Percentiles rank a stretch among this genome's conserved stretches.
phyloP scores from a whole-genome alignment of 2,797 vertebrate species.

The Melanotaenia trifasciata region DNA sequence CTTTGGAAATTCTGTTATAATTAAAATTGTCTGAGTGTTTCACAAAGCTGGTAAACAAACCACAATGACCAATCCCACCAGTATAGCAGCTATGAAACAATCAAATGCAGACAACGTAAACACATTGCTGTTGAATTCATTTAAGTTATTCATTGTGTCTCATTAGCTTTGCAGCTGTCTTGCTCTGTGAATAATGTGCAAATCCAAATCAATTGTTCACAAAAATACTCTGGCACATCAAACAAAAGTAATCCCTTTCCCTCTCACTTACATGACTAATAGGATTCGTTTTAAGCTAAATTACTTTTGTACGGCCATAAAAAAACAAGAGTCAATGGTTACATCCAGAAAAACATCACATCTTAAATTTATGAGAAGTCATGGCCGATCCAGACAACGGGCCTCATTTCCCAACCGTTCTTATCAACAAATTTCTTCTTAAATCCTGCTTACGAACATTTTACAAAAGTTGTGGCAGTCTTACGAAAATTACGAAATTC shows the following conservation, averaged over 20 bases:
- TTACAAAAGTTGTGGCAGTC: no score
- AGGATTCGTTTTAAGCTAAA: slow-evolving; percentile 27
- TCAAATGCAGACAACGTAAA: not conserved
- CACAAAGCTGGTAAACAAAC: not conserved
- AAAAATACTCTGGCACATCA: not conserved
- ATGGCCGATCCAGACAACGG: not conserved
- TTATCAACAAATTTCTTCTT: no score
- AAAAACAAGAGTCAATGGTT: slow-evolving; percentile 26
- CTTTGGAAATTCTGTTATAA: not conserved
- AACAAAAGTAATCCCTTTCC: slow-evolving; percentile 21
- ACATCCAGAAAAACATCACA: slow-evolving; percentile 41
- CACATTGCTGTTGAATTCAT: not conserved
- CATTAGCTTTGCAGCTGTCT: not conserved
- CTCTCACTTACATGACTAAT: slow-evolving; percentile 10
- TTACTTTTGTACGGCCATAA: slow-evolving; percentile 36
- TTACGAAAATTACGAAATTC: no score
- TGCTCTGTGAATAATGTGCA: not conserved
- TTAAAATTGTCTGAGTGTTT: not conserved
- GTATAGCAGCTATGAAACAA: not conserved
- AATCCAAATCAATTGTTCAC: not conserved
- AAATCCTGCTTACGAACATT: no score
- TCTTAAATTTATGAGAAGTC: slow-evolving; percentile 36
- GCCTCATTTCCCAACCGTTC: no score
- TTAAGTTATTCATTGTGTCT: not conserved
- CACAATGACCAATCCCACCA: not conserved